Evolutionary conservation across 1,140 invertebrate genomes (phyloP), one percentile per base, ranked within the genome.

Genomic region (Trichomalopsis sarcophagae): DNA sequence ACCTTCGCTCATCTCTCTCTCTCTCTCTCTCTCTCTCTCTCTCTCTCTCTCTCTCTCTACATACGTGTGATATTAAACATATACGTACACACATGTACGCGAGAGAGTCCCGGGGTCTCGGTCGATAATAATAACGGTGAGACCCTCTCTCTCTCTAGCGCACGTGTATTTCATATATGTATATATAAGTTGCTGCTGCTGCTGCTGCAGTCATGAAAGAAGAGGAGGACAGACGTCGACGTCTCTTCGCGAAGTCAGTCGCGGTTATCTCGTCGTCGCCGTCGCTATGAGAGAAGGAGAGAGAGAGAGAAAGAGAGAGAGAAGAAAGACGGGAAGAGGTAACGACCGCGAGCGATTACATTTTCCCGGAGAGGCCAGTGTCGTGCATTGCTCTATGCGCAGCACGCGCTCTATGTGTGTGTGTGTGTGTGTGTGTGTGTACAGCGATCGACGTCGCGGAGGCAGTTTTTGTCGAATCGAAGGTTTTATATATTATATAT

Each of bases 61-160:
- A n/a, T n/a, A n/a, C n/a, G 17, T 17, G 21, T 62, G n/a, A 50
- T 50, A 50, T 50, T n/a, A 62, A 21, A 62, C 55, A 62, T 17
- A 62, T n/a, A n/a, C 4, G n/a, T 27, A 27, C 21, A n/a, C 17
- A n/a, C 7, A 62, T 62, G 1, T 62, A 21, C 4, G 21, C 17
- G 17, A 62, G 17, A 62, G 21, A 62, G 17, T 62, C 2, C 21
- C 47, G 47, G 47, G 33, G 23, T 74, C 68, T 74, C 69, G 66
- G 40, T 1, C 40, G 71, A 82, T 75, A 82, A 82, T 75, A 82
- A 68, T 83, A 84, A 78, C 66, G 62, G 75, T 68, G 30, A 71
- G 69, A 2, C 27, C 33, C 68, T 69, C 68, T 69, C 68, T 50
- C 23, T 69, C 21, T 13, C 36, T 77, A 10, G 44, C 21, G 55